Evolutionary conservation across 2,113 vertebrate species (phyloP).

Genomic region (Gadus chalcogrammus): DNA sequence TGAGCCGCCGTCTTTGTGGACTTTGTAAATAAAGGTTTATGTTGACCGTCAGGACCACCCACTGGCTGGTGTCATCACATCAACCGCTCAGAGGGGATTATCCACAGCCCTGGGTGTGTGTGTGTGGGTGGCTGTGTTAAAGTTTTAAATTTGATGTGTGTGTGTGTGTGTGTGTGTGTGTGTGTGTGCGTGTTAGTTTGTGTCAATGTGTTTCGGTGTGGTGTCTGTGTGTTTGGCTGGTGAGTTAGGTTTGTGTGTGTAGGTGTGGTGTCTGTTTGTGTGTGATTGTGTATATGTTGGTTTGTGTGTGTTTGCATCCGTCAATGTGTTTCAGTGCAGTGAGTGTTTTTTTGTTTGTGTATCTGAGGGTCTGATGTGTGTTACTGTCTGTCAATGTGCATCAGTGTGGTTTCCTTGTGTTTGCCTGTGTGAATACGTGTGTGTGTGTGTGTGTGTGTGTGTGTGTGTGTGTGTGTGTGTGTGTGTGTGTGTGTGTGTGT

Average conservation of each 20-base stretch:
- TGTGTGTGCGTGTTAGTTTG: background rate
- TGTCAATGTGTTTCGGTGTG: no score
- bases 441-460: background rate
- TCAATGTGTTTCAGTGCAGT: no score
- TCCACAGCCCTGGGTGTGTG: background rate
- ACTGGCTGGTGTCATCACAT: constrained; percentile 3
- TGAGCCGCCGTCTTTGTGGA: background rate
- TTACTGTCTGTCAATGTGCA: no score
- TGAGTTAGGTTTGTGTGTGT: no score
- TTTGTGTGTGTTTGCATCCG: no score
- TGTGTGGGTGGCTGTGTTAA: background rate
- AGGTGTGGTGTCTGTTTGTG: no score
- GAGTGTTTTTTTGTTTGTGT: no score
- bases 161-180: background rate
- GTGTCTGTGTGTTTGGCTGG: no score
- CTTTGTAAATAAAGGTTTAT: background rate
- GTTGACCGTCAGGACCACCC: constrained; percentile 3
- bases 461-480: background rate
- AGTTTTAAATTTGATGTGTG: background rate
- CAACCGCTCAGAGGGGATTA: background rate
- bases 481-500: background rate
- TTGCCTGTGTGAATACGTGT: background rate
- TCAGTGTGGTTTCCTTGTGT: no score
- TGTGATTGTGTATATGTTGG: no score
- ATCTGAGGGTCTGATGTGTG: no score